Conservation (phyloP, 1,140 invertebrate genomes). For the Procambarus clarkii region DNA sequence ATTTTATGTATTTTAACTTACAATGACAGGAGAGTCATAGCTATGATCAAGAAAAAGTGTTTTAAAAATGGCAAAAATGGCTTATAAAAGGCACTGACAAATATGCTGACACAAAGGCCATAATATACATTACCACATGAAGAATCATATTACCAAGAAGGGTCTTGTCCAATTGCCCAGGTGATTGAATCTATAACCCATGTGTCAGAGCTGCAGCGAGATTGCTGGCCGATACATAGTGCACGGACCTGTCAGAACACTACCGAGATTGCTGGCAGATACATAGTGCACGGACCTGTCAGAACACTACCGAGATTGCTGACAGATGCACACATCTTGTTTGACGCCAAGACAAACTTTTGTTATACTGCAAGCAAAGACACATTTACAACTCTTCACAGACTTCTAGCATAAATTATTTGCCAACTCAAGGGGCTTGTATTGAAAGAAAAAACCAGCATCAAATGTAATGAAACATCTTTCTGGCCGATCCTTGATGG, state of each 20-base stretch:
- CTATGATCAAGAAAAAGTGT: background rate
- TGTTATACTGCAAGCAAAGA: too few species aligned
- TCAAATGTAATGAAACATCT: too few species aligned
- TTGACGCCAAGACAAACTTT: too few species aligned
- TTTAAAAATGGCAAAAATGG: background rate
- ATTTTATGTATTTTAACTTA: background rate
- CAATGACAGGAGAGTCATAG: background rate
- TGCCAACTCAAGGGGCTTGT: too few species aligned
- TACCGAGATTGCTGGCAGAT: background rate
- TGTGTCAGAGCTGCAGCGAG: background rate
- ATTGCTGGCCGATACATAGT: background rate
- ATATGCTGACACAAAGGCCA: constrained; percentile 38
- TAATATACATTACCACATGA: constrained; percentile 33
- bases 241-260: background rate
- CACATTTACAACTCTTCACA: too few species aligned
- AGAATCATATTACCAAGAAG: constrained; percentile 39
- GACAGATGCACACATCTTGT: background rate
- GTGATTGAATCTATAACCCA: constrained; percentile 3
- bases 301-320: background rate
- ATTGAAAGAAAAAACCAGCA: too few species aligned
- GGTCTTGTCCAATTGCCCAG: constrained; percentile 5
- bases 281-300: background rate
- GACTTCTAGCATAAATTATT: too few species aligned
- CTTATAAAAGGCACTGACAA: constrained; percentile 62
- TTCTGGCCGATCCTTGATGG: too few species aligned